A percentile compares a stretch with the other conserved stretches of the same genome.
Evolutionary conservation across 2,113 vertebrate species (phyloP).

Genomic region (Gnathonemus echidnorhynchus): DNA sequence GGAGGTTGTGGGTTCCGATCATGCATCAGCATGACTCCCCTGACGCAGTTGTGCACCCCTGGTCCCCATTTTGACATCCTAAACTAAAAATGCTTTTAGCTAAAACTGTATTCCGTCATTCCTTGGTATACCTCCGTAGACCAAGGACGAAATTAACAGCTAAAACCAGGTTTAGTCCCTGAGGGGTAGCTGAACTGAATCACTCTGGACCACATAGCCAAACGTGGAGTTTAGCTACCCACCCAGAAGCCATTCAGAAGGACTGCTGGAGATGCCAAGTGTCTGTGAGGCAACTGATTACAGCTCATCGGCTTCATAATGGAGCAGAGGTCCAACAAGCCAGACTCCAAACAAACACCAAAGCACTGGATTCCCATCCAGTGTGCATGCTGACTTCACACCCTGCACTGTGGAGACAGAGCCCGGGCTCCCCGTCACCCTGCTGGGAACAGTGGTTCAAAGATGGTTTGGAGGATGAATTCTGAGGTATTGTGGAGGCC

Average conservation of each 20-base stretch:
- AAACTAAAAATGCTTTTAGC: not conserved
- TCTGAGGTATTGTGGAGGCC: not conserved
- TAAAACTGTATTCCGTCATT: not conserved
- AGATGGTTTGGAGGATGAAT: not conserved
- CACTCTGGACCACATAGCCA: not conserved
- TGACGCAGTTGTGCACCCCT: not conserved
- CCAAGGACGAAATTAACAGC: not conserved
- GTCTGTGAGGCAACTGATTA: not conserved
- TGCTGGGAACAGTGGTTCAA: not conserved
- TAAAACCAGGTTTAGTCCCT: constrained; percentile 2
- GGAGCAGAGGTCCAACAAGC: not conserved
- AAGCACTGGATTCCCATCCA: not conserved
- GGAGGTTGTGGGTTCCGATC: not conserved
- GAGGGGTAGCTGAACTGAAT: not conserved
- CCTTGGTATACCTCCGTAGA: not conserved
- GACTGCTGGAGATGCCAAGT: not conserved
- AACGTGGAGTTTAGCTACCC: not conserved
- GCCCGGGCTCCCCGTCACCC: not conserved
- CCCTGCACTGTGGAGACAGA: not conserved
- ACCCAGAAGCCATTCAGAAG: not conserved
- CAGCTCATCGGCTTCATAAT: not conserved
- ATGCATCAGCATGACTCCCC: not conserved
- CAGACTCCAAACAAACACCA: not conserved
- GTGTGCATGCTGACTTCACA: not conserved
- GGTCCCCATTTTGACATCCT: not conserved